phyloP scores from a whole-genome alignment of 2,888 invertebrate species.

The Spodoptera picta region DNA sequence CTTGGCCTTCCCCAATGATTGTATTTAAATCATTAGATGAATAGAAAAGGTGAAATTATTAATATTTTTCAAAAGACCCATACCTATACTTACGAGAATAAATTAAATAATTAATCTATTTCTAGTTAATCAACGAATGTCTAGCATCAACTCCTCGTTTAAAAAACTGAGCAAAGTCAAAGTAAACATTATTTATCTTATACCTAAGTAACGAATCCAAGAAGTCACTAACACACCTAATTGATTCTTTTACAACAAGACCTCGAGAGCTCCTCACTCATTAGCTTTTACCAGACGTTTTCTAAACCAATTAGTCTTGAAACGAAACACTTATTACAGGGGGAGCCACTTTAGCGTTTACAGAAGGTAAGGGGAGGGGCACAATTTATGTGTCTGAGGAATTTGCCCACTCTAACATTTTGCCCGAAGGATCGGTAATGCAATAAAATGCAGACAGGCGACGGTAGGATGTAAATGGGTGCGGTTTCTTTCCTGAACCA shows the following conservation, averaged over 20 bases:
- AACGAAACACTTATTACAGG: conserved; percentile 45
- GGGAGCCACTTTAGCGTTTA: conserved; percentile 29
- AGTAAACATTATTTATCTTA: conserved; percentile 9
- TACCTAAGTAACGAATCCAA: conserved; percentile 12
- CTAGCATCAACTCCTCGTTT: not conserved
- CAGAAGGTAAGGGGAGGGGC: conserved; percentile 22
- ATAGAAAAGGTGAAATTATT: too few relatives aligned
- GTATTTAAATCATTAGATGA: too few relatives aligned
- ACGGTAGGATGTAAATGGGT: conserved; percentile 57
- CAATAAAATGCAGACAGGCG: conserved; percentile 75
- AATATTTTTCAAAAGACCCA: too few relatives aligned
- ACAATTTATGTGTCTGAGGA: conserved; percentile 73
- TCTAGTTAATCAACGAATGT: too few relatives aligned
- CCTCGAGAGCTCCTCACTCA: conserved; percentile 27
- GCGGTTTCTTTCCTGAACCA: not conserved
- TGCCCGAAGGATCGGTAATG: conserved; percentile 69
- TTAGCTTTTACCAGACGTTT: conserved; percentile 37
- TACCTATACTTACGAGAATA: too few relatives aligned
- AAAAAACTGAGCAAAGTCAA: conserved; percentile 6
- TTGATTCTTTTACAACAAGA: conserved; percentile 28
- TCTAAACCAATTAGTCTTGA: conserved; percentile 42
- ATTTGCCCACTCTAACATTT: conserved; percentile 64
- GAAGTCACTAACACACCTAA: conserved; percentile 16
- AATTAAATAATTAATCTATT: too few relatives aligned
- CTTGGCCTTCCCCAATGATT: too few relatives aligned